Evolutionary conservation across 2,113 vertebrate species (phyloP), one percentile per base, ranked within the genome.

Genomic region (Eurypyga helias): DNA sequence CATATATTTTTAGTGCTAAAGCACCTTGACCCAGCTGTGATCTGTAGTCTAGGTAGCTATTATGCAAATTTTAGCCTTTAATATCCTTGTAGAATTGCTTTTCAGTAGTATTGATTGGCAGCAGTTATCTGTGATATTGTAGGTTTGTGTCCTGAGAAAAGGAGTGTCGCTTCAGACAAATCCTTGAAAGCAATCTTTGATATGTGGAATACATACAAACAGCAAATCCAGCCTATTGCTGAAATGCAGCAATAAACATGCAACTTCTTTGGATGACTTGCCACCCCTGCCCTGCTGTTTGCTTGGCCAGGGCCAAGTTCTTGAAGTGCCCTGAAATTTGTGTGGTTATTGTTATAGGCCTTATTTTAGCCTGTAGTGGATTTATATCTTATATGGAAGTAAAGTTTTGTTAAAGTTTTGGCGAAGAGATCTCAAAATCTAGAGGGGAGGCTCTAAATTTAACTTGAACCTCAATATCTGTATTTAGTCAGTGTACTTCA

Each of bases 11-110:
- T 76, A 66, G 28, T 45, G 62, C 52, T 91, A 93, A 82, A 61
- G 65, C 57, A 87, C 73, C 77, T 91, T 89, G 70, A 67, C 41
- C 33, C 41, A 71, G 15, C 81, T 83, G 52, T 60, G 43, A 79
- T 95, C 57, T 87, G 26, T 76, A 78, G 46, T 82, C 33, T 87
- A 38, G 84, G 36, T 72, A 77, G n/a, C 23, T 90, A 36, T 82
- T 93, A 90, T 72, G 70, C n/a, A 96, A 87, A 70, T 91, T 79
- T 84, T 87, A 87, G 26, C 38, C 28, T 71, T 79, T 84, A 84
- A 60, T 67, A 71, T 64, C 55, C 48, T 91, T 72, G 81, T 91
- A 83, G 43, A 70, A 62, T 62, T 94, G 20, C 11, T 73, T 91
- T 94, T 73, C 79, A 26, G 43, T 81, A 89, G 55, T 87, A 61